These are phyloP conservation scores for Agapostemon virescens DNA, from an alignment of 2,888 invertebrate genomes.

Conservation along the genomic window DNA sequence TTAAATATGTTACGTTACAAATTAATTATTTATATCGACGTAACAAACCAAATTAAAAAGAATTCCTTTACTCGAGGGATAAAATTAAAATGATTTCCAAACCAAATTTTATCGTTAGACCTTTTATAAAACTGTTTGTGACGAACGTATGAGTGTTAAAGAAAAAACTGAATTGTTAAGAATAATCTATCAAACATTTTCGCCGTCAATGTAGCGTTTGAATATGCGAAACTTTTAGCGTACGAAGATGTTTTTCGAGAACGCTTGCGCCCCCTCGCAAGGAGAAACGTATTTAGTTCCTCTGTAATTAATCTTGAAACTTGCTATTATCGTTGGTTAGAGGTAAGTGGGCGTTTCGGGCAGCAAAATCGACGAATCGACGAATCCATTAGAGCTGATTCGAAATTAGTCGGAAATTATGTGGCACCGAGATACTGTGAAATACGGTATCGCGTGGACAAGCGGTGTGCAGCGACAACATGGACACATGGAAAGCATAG, in stretches of 20 bases:
- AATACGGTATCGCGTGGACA: conserved; percentile 39
- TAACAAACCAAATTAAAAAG: no score
- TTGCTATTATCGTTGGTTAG: background rate
- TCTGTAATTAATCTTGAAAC: conserved; percentile 25
- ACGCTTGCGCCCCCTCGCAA: background rate
- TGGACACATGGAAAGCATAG: conserved; percentile 7
- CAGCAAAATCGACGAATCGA: conserved; percentile 31
- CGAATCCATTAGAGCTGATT: conserved; percentile 39
- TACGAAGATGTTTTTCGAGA: background rate
- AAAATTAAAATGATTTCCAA: no score
- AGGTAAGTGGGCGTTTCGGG: background rate
- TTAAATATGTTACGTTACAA: no score
- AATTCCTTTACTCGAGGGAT: no score
- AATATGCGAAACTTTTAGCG: background rate
- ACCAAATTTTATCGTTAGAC: no score
- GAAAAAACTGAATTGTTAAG: background rate
- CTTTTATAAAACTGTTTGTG: no score
- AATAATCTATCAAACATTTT: background rate
- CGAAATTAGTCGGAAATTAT: conserved; percentile 35
- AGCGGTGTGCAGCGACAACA: conserved; percentile 15
- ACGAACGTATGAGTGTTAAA: no score
- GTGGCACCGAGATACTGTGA: conserved; percentile 30
- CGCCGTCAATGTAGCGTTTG: background rate
- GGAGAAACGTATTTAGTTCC: background rate
- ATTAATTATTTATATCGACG: no score